Conservation (phyloP, 2,797 vertebrate genomes). For the Garrulus glandarius region DNA sequence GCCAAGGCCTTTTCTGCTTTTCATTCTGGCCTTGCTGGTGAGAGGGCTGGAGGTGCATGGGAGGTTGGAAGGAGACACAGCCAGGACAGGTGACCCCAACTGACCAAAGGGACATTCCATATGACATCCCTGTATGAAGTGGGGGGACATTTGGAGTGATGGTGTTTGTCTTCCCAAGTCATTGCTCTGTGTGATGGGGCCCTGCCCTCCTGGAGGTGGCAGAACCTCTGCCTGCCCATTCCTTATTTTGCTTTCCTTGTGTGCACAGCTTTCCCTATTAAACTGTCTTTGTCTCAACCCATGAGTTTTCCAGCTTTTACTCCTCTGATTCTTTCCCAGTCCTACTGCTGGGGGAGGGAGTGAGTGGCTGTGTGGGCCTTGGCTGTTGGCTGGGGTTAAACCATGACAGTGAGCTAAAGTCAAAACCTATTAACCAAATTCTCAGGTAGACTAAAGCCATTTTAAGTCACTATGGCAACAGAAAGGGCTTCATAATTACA, state of each 20-base stretch:
- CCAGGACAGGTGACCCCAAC: neutral
- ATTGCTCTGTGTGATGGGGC: no score
- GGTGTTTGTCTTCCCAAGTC: neutral
- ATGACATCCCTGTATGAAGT: neutral
- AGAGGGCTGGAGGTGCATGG: neutral
- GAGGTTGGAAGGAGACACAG: neutral
- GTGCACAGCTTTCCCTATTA: neutral
- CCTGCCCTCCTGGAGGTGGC: neutral
- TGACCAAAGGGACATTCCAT: neutral
- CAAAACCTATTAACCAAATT: neutral
- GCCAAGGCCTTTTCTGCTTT: neutral
- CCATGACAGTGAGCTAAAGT: neutral
- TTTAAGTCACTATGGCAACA: neutral
- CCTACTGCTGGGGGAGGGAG: no score
- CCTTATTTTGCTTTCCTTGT: neutral
- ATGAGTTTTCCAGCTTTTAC: neutral
- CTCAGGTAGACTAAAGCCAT: neutral
- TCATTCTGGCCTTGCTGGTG: no score
- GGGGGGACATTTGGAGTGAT: no score
- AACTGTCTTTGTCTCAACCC: neutral
- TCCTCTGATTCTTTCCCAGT: neutral
- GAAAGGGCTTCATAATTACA: neutral
- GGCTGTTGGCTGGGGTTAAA: neutral
- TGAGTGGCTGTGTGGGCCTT: neutral
- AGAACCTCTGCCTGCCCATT: neutral